phyloP scores from a whole-genome alignment of 2,113 vertebrate genomes.

The Hydrolagus affinis region DNA sequence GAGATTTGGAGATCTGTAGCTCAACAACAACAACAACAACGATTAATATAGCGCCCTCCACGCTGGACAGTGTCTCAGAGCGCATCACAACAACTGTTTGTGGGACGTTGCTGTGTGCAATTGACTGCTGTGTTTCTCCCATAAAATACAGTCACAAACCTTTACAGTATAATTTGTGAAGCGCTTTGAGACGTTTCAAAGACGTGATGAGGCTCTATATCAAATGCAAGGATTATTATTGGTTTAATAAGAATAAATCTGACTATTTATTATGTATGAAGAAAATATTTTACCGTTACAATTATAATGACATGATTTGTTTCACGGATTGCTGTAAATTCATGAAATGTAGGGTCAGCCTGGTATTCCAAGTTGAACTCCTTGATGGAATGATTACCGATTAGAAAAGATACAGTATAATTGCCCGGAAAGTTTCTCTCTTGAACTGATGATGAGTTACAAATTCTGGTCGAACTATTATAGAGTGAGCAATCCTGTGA shows the following conservation, averaged over 20 bases:
- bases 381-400: background rate
- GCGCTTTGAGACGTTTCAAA: too few relatives aligned
- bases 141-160: too few relatives aligned
- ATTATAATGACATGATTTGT: slow-evolving; percentile 38
- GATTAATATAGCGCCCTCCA: too few relatives aligned
- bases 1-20: too few relatives aligned
- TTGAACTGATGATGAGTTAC: background rate
- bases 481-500: background rate
- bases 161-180: too few relatives aligned
- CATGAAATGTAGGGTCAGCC: slow-evolving; percentile 50
- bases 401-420: background rate
- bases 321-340: slow-evolving; percentile 37
- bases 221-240: too few relatives aligned
- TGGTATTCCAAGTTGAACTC: slow-evolving; percentile 40
- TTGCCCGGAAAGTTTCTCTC: background rate
- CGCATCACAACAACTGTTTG: too few relatives aligned
- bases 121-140: too few relatives aligned
- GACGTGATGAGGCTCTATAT: too few relatives aligned
- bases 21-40: too few relatives aligned
- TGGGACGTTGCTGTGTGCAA: too few relatives aligned
- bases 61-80: too few relatives aligned
- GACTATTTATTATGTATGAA: background rate
- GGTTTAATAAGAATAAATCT: background rate
- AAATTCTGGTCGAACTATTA: background rate
- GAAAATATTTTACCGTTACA: slow-evolving; percentile 44